Base-by-base conservation (phyloP, 2,113 vertebrate genomes). In the Chaetorhynchus papuensis region DNA sequence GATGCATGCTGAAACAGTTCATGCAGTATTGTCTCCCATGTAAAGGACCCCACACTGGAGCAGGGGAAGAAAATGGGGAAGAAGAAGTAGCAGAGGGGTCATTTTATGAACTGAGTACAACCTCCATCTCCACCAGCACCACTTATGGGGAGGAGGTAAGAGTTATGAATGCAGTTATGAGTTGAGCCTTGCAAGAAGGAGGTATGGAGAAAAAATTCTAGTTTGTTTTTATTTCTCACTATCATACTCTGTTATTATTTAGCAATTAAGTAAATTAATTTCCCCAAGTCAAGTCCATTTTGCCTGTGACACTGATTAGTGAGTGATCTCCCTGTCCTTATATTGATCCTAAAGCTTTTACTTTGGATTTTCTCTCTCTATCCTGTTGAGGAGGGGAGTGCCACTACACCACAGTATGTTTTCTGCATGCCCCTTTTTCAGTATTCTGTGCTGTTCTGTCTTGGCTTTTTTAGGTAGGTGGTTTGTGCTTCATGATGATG, bases 71-170 rank as follows among this genome's bases (percentile, higher is more conserved):
- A 8, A 3, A 3, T 22, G 11, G 21, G 13, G 23, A 68, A 24
- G 28, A 89, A 81, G 17, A 16, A 89, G 22, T 5, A 41, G 24
- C 18, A 50, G 19, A 33, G 3, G 12, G 16, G 23, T 28, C 0
- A 3, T 31, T 11, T 23, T 74, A 50, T 56, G 41, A 65, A 44
- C 15, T 69, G 39, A 69, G 20, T 1, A 0, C 27, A 59, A 6
- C 4, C 28, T 39, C 31, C 7, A 12, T 22, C 49, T 18, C 9
- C 5, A 33, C 3, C 20, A 49, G 23, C 0, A 0, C 20, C 1
- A 1, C 4, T 64, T 35, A 35, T 1, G 0, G 42, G 30, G 20
- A 63, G 11, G 15, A 78, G 8, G 15, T 57, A 13, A 66, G 11
- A 14, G 4, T 23, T 61, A 26, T 11, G 8, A 69, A 12, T 35